Evolutionary conservation across 2,113 vertebrate species (phyloP), one percentile per base, ranked within the genome.

Genomic region (Emydocephalus ijimae): DNA sequence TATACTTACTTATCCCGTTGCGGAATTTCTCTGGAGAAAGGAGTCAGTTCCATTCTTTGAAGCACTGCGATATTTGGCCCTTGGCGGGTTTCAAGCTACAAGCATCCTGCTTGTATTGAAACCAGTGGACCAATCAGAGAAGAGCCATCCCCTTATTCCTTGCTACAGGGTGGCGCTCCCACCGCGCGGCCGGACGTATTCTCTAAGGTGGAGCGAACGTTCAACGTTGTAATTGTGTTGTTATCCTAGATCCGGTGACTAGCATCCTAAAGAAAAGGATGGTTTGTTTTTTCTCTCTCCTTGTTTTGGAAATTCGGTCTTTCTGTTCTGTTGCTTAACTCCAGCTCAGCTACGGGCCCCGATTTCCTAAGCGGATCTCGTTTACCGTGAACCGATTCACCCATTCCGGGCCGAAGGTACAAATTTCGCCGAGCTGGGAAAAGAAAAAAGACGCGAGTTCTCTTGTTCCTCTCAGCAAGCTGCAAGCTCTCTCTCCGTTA

Each of bases 151-250:
- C 52, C 23, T 50, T 92, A 92, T 89, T 90, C 91, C 85, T 0
- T 0, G 0, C 45, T 1, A 50, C 10, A 92, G 91, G 89, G 57
- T 18, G 92, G 94, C 89, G 50, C 93, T 91, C 88, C 39, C 15
- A 23, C 86, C 50, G 10, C 21, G 61, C 88, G 48, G 91, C 85
- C 0, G 54, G 29, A 52, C 43, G 26, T 26, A 29, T 88, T 56
- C 69, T 87, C 39, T 95, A 96, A 96, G 96, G 95, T 95, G 95
- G 95, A 93, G 39, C 61, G 88, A 55, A 1, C 0, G 64, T 85
- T 6, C 45, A 2, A 64, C 50, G 21, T 18, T n/a, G 87, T 34
- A 50, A 3, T 23, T 5, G 14, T 0, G n/a, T n/a, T 5, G 5
- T 12, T 4, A 29, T 64, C 26, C 61, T n/a, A 0, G 29, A 0